A percentile compares a stretch with the other conserved stretches of the same genome.
Evolutionary conservation across 2,888 invertebrate species (phyloP).

Genomic region (Drosophila formosana): DNA sequence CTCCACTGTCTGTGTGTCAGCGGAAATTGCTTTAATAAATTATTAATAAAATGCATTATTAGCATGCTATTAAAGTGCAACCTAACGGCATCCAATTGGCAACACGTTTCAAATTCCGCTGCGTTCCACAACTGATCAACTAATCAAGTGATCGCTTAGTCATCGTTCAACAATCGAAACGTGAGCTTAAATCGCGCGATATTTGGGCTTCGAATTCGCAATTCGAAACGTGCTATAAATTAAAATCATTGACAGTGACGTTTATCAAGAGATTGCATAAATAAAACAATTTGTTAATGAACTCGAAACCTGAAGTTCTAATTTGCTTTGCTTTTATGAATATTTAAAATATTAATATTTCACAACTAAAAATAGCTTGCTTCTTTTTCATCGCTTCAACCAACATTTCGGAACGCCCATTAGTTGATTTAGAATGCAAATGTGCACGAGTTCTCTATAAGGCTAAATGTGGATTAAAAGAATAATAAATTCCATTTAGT

Average conservation of each 20-base stretch:
- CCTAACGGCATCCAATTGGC: conserved; percentile 46
- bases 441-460: not conserved
- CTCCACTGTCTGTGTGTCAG: conserved; percentile 33
- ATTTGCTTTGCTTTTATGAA: not conserved
- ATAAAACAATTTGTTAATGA: not conserved
- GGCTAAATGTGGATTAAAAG: not conserved
- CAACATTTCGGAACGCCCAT: not conserved
- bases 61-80: conserved; percentile 49
- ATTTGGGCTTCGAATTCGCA: not conserved
- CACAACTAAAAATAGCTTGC: not conserved
- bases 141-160: not conserved
- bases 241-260: not conserved
- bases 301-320: not conserved
- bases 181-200: not conserved
- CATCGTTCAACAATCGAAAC: not conserved
- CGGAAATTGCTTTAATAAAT: conserved; percentile 79
- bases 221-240: not conserved
- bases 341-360: not conserved
- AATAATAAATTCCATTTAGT: not conserved
- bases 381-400: not conserved
- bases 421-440: not conserved
- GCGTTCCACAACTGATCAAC: conserved; percentile 7
- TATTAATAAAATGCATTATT: conserved; percentile 73
- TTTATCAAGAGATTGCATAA: not conserved
- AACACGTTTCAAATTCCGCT: conserved; percentile 24